A percentile compares a stretch with the other conserved stretches of the same genome.
phyloP scores from a whole-genome alignment of 2,113 vertebrate genomes.

The Sula dactylatra region DNA sequence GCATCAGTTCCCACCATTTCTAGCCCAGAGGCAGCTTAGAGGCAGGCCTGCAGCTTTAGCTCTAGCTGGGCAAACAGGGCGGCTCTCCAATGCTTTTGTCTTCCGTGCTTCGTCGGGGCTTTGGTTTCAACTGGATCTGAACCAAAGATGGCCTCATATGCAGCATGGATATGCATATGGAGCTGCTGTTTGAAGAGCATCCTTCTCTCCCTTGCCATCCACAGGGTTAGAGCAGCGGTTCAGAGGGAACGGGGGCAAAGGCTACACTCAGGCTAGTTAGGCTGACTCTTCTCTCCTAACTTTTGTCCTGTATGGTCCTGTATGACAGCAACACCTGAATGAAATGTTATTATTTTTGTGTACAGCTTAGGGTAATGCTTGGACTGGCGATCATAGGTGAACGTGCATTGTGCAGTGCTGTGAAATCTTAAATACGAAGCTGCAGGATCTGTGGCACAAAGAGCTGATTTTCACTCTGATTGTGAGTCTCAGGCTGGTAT shows the following conservation, averaged over 20 bases:
- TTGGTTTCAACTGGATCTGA: background rate
- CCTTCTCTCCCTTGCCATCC: background rate
- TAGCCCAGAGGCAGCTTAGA: slow-evolving; percentile 17
- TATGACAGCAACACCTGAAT: background rate
- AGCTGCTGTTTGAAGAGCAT: background rate
- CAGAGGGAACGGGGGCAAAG: background rate
- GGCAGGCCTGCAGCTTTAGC: background rate
- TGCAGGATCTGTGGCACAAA: background rate
- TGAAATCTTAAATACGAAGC: background rate
- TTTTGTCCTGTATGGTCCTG: background rate
- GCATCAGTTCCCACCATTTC: background rate
- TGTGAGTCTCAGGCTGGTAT: background rate
- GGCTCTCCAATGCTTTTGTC: background rate
- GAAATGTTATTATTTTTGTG: background rate
- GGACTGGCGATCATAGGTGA: background rate
- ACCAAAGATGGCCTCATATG: background rate
- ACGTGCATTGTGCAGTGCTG: background rate
- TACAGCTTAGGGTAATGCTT: background rate
- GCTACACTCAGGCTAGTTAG: background rate
- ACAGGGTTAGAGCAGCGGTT: background rate
- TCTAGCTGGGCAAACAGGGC: background rate
- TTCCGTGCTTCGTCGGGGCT: background rate
- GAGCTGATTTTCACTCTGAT: background rate
- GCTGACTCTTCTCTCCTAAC: background rate
- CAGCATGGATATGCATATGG: no score